Percentiles rank a stretch among this genome's conserved stretches.
Evolutionary conservation across 1,140 invertebrate species (phyloP).

Genomic region (Leptonema lineaticorne): DNA sequence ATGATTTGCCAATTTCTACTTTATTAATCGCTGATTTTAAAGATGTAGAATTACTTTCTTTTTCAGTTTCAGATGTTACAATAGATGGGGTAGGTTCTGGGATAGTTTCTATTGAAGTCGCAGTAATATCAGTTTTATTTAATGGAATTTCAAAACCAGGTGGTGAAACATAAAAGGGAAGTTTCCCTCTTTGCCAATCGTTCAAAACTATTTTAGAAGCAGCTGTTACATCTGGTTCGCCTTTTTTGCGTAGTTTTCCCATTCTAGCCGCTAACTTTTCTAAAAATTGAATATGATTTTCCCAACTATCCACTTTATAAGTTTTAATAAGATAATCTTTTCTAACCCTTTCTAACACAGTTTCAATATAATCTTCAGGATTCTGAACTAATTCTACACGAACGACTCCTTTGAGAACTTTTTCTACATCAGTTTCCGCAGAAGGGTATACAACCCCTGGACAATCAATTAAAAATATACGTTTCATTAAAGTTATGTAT

Average conservation of each 20-base stretch:
- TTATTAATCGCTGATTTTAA: constrained; percentile 31
- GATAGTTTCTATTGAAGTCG: constrained; percentile 24
- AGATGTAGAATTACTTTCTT: constrained; percentile 30
- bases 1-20: constrained; percentile 48
- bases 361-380: constrained; percentile 92
- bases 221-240: constrained; percentile 88
- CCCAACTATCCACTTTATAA: constrained; percentile 85
- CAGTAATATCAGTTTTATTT: constrained; percentile 46
- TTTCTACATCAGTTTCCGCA: constrained; percentile 89
- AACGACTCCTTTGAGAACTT: constrained; percentile 94
- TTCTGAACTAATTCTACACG: constrained; percentile 91
- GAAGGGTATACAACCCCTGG: constrained; percentile 97
- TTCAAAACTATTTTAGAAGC: constrained; percentile 95
- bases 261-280: constrained; percentile 83
- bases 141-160: constrained; percentile 70
- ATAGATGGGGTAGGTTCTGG: constrained; percentile 24
- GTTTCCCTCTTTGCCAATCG: constrained; percentile 97
- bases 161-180: constrained; percentile 92
- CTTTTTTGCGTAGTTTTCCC: constrained; percentile 93
- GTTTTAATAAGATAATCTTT: constrained; percentile 89
- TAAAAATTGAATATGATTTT: constrained; percentile 83
- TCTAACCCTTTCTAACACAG: constrained; percentile 85
- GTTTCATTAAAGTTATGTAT: constrained; percentile 96
- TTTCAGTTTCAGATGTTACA: constrained; percentile 36
- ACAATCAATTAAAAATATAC: constrained; percentile 98